A percentile compares a stretch with the other conserved stretches of the same genome.
These are phyloP conservation scores for Bufo gargarizans DNA, from an alignment of 2,113 vertebrate species.

Conservation along the genomic window DNA sequence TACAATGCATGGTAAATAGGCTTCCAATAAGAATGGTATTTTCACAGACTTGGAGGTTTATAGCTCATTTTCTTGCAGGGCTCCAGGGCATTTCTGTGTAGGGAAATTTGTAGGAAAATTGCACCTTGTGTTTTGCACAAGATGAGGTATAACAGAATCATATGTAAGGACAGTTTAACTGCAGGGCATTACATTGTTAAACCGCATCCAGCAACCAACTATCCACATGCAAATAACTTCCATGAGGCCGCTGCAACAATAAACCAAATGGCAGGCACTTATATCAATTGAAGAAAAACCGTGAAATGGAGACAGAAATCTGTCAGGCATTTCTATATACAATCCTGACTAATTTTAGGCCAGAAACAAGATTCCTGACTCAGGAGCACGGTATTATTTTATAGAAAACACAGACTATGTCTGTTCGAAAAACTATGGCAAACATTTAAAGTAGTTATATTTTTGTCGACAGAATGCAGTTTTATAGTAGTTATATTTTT, in stretches of 20 bases:
- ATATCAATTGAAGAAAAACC: slow-evolving; percentile 39
- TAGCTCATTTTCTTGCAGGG: slow-evolving; percentile 22
- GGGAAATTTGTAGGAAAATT: slow-evolving; percentile 36
- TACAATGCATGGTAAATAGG: background rate
- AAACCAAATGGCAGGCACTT: slow-evolving; percentile 36
- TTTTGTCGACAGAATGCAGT: too few species aligned
- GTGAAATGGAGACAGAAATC: slow-evolving; percentile 36
- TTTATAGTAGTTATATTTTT: background rate
- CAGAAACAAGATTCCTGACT: slow-evolving; percentile 29
- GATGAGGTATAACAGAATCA: slow-evolving; percentile 31
- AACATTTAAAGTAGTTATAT: background rate
- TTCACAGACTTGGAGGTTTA: background rate
- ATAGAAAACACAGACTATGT: background rate
- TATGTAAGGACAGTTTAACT: slow-evolving; percentile 41
- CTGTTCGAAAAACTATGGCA: background rate
- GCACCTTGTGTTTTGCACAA: slow-evolving; percentile 31
- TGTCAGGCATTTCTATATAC: slow-evolving; percentile 24
- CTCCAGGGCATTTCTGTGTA: slow-evolving; percentile 40
- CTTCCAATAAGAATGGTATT: background rate
- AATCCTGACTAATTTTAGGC: slow-evolving; percentile 11
- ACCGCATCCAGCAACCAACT: slow-evolving; percentile 14
- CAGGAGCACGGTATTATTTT: background rate
- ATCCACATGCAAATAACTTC: slow-evolving; percentile 43
- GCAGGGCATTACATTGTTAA: slow-evolving; percentile 43
- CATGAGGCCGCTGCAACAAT: slow-evolving; percentile 3